Evolutionary conservation across 2,888 invertebrate genomes (phyloP).

Genomic region (Serrognathus titanus): DNA sequence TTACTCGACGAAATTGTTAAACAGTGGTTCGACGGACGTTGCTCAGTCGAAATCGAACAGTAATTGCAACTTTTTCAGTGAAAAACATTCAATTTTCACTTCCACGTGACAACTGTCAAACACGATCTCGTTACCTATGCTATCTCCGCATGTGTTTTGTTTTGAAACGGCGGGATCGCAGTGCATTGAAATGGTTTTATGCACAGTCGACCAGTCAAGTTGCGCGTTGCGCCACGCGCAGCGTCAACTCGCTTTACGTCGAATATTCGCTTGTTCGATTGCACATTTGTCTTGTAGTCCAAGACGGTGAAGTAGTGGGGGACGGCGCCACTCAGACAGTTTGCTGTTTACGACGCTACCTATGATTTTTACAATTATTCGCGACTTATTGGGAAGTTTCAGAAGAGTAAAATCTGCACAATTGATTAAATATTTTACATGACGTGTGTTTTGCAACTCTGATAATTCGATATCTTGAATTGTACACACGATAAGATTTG

Average conservation of each 20-base stretch:
- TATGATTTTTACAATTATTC: conserved; percentile 11
- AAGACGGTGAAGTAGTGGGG: conserved; percentile 40
- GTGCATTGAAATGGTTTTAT: conserved; percentile 51
- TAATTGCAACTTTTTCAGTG: conserved; percentile 30
- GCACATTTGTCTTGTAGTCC: conserved; percentile 47
- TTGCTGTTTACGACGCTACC: conserved; percentile 42
- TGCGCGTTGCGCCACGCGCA: conserved; percentile 19
- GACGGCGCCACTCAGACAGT: conserved; percentile 45
- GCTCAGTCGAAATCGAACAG: no score
- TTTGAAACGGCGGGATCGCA: conserved; percentile 51
- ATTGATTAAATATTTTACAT: not conserved
- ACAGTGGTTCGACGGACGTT: no score
- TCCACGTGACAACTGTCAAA: conserved; percentile 51
- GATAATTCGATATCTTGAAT: no score
- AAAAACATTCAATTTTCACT: conserved; percentile 30
- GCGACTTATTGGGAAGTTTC: not conserved
- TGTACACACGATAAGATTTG: no score
- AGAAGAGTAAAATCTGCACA: no score
- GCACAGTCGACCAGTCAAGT: conserved; percentile 42
- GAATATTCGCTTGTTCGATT: conserved; percentile 38
- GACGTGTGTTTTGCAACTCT: no score
- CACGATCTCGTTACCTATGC: conserved; percentile 49
- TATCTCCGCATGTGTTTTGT: conserved; percentile 52
- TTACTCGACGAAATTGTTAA: no score
- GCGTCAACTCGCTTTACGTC: conserved; percentile 19